Percentiles rank a stretch among this genome's conserved stretches.
Conservation (phyloP, 2,888 invertebrate species). For the Xestia sexstrigata region DNA sequence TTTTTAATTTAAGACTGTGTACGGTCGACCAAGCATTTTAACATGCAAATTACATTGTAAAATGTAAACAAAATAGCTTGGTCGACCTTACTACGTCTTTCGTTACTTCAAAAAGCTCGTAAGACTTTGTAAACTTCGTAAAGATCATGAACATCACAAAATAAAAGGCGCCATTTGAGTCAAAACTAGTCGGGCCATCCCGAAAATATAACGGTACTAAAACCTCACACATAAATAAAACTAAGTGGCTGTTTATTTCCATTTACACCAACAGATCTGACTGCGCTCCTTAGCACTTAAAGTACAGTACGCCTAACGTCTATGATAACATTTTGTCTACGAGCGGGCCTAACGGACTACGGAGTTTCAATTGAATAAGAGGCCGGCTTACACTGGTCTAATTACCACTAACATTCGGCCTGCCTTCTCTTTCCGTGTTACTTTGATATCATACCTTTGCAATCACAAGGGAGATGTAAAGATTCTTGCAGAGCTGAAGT, state of each 20-base stretch:
- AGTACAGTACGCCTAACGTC: background rate
- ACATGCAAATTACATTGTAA: no score
- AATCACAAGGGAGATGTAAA: background rate
- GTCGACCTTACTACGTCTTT: no score
- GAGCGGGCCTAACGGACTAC: background rate
- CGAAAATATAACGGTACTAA: constrained; percentile 5
- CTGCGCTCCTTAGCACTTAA: constrained; percentile 14
- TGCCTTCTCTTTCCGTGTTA: no score
- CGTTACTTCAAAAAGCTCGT: background rate
- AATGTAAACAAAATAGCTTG: no score
- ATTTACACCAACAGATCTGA: background rate
- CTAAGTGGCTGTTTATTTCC: constrained; percentile 27
- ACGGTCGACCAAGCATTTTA: no score
- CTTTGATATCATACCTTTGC: background rate
- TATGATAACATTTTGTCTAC: background rate
- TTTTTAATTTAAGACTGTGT: background rate
- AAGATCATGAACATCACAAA: background rate
- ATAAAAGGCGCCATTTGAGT: constrained; percentile 7
- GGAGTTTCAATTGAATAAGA: background rate
- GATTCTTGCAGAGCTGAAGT: background rate
- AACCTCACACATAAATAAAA: constrained; percentile 30
- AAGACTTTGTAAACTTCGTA: background rate
- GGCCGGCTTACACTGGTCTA: background rate
- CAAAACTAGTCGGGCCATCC: background rate
- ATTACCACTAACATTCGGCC: background rate